Percentiles rank a stretch among this genome's conserved stretches.
These are phyloP conservation scores for Pipistrellus pygmaeus DNA, from an alignment of 2,797 vertebrate genomes.

Conservation along the genomic window DNA sequence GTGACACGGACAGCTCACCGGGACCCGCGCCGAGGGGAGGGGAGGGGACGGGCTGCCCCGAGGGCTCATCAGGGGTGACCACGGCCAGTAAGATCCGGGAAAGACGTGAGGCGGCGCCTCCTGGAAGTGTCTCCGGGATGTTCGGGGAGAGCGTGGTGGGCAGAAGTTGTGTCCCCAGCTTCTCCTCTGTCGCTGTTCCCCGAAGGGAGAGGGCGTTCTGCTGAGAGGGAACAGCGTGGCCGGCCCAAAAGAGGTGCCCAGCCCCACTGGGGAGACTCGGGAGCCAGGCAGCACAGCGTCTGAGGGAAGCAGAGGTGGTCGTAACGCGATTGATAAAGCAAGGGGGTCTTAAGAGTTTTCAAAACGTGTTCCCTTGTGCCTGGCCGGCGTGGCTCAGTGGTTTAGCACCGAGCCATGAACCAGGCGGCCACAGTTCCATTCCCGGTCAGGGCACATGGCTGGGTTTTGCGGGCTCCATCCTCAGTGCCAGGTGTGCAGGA, in stretches of 20 bases:
- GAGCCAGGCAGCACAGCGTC: constrained; percentile 51
- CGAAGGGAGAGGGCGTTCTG: constrained; percentile 73
- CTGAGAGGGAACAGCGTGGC: constrained; percentile 74
- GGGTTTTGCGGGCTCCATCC: too few relatives aligned
- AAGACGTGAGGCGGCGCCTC: constrained; percentile 38
- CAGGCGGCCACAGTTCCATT: too few relatives aligned
- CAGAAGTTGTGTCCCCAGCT: constrained; percentile 74
- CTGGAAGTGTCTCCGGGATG: constrained; percentile 79
- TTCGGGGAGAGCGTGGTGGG: constrained; percentile 76
- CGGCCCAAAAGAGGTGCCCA: constrained; percentile 65
- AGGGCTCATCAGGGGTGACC: constrained; percentile 72
- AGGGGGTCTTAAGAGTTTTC: constrained; percentile 38
- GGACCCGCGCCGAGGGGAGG: constrained; percentile 52
- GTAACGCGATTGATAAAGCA: neutral
- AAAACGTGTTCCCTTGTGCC: neutral
- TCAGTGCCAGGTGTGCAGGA: too few relatives aligned
- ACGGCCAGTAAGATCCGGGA: constrained; percentile 62
- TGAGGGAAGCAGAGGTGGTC: constrained; percentile 58
- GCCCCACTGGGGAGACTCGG: constrained; percentile 38
- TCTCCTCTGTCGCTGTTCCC: constrained; percentile 77
- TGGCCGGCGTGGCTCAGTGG: too few relatives aligned
- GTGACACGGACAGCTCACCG: constrained; percentile 71
- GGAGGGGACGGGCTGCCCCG: too few relatives aligned
- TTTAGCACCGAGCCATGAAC: too few relatives aligned
- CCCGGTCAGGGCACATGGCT: too few relatives aligned